Base-by-base conservation (phyloP, 2,113 vertebrate genomes). In the Ginglymostoma cirratum region DNA sequence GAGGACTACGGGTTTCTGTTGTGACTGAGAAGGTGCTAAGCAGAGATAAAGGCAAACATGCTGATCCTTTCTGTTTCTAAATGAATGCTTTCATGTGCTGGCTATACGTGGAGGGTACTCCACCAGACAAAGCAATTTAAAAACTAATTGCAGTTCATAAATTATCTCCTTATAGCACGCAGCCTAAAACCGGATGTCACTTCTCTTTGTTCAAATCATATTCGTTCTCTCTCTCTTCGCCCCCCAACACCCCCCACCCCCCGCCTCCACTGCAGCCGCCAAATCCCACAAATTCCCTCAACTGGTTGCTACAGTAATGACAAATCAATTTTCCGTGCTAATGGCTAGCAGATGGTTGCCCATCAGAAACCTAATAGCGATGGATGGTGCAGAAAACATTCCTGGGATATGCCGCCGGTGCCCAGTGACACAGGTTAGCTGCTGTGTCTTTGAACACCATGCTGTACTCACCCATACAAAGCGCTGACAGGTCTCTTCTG, bases 401-500 rank as follows among this genome's bases (percentile, higher is more conserved):
- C 86, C 52, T 15, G 52, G 27, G 87, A 34, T 5, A 19, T 5
- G 17, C 17, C n/a, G 3, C 55, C 61, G 65, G 87, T 12, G 14
- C 15, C 3, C 34, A 14, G 30, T 34, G 87, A 90, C 12, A 5
- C 89, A 93, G 24, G 34, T 94, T 69, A 67, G 61, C 19, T 67
- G n/a, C 5, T 61, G 17, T 45, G 34, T n/a, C 7, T 30, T 48
- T 76, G 45, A 15, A n/a, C 21, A 8, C 3, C 61, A 21, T 69
- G 66, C 27, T 95, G 93, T 95, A 96, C 97, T 96, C 96, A 99
- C 99, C 99, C 99, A 97, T 99, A 99, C 96, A 99, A 98, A 70
- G 99, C 98, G 23, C 98, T 98, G 94, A 99, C 97, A n/a, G 99
- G 99, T 90, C 99, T 97, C 97, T 99, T 99, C 96, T 98, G 98